These are phyloP conservation scores for Megaceryle alcyon DNA, from an alignment of 2,797 vertebrate genomes.

Conservation along the genomic window DNA sequence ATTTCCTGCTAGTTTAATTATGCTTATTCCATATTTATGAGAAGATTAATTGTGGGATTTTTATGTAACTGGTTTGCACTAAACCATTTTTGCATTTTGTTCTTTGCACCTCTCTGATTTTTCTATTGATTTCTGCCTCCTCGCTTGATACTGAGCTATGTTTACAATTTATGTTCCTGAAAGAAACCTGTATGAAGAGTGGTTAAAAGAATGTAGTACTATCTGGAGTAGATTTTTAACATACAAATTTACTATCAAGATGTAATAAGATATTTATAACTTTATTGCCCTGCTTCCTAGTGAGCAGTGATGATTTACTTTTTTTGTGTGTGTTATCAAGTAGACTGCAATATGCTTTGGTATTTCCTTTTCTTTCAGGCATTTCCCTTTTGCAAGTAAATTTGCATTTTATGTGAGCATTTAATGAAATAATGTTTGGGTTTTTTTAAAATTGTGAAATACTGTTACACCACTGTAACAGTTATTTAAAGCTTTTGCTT, in stretches of 20 bases:
- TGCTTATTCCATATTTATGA: not conserved
- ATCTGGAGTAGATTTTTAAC: not conserved
- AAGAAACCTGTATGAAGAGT: not conserved
- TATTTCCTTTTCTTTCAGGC: slow-evolving; percentile 50
- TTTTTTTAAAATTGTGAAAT: not conserved
- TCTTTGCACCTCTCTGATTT: not conserved
- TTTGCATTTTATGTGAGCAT: not conserved
- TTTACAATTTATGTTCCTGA: not conserved
- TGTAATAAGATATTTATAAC: slow-evolving; percentile 1
- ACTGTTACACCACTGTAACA: not conserved
- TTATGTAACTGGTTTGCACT: not conserved
- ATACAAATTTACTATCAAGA: not conserved
- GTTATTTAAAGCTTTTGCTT: not conserved
- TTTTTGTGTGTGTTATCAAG: slow-evolving; percentile 20
- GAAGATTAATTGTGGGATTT: not conserved
- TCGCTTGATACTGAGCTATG: not conserved
- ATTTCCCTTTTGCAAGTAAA: slow-evolving; percentile 51
- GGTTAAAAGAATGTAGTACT: not conserved
- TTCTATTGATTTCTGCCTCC: not conserved
- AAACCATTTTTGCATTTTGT: not conserved
- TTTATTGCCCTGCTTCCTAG: slow-evolving; percentile 3
- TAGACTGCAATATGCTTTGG: slow-evolving; percentile 47
- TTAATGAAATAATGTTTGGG: not conserved
- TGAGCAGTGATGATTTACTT: not conserved
- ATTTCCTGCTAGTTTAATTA: not conserved